Conservation (phyloP, 2,888 invertebrate species). For the Abscondita cerata region DNA sequence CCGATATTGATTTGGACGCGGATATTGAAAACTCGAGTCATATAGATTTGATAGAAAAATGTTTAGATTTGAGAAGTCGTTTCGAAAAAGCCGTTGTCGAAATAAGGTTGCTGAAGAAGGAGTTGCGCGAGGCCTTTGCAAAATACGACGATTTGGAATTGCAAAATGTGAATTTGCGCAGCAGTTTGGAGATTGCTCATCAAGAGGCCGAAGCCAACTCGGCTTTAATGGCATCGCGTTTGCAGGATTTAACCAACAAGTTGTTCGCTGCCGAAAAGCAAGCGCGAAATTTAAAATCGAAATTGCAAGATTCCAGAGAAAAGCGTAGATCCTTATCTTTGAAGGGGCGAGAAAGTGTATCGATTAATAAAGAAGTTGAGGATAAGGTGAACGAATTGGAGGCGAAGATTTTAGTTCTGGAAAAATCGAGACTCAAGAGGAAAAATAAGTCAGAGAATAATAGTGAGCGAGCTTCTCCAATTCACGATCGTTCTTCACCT, state of each 20-base stretch:
- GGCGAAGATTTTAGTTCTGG: constrained; percentile 75
- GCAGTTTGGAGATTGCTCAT: constrained; percentile 71
- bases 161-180: constrained; percentile 76
- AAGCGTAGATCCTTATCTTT: constrained; percentile 82
- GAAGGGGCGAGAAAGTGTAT: constrained; percentile 80
- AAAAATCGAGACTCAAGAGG: constrained; percentile 59
- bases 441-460: constrained; percentile 62
- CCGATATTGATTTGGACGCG: constrained; percentile 78
- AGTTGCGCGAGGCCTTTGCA: constrained; percentile 79
- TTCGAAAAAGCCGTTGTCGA: constrained; percentile 85
- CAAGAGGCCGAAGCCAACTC: constrained; percentile 75
- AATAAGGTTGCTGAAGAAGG: constrained; percentile 82
- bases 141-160: constrained; percentile 82
- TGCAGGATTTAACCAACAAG: constrained; percentile 84
- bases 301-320: constrained; percentile 78
- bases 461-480: constrained; percentile 53
- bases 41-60: constrained; percentile 81
- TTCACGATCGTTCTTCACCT: constrained; percentile 56
- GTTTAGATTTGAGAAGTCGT: constrained; percentile 75
- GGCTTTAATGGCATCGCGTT: constrained; percentile 80
- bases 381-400: constrained; percentile 84
- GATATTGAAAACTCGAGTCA: constrained; percentile 77
- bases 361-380: constrained; percentile 83
- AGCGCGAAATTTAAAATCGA: constrained; percentile 79
- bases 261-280: constrained; percentile 83